Evolutionary conservation across 2,888 invertebrate genomes (phyloP).

Genomic region (Amiota minor): DNA sequence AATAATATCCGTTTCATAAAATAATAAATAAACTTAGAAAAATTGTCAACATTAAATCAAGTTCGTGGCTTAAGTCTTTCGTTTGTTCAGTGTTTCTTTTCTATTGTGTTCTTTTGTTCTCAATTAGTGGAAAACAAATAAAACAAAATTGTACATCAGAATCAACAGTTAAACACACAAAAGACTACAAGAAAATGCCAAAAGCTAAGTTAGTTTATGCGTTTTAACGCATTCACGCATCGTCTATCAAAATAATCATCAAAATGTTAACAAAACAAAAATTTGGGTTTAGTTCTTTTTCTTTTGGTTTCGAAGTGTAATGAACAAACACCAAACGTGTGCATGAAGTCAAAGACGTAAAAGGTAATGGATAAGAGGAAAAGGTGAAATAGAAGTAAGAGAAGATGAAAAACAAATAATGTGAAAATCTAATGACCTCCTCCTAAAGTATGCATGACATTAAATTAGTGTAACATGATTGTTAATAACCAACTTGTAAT

Average conservation of each 20-base stretch:
- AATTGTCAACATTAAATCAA: conserved; percentile 26
- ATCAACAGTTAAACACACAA: conserved; percentile 38
- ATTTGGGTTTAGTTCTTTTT: conserved; percentile 39
- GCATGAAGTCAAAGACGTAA: neutral
- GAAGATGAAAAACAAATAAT: conserved; percentile 21
- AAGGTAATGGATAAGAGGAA: conserved; percentile 15
- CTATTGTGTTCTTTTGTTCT: neutral
- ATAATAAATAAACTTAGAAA: neutral
- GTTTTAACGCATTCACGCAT: conserved; percentile 60
- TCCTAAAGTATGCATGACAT: conserved; percentile 57
- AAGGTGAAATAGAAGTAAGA: conserved; percentile 27
- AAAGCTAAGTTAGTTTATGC: neutral
- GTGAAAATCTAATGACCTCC: no score
- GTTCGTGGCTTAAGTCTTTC: conserved; percentile 47
- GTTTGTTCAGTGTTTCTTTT: conserved; percentile 46
- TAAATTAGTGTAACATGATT: conserved; percentile 56
- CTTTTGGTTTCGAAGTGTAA: conserved; percentile 37
- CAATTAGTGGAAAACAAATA: neutral
- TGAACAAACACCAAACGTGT: conserved; percentile 56
- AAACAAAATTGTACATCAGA: neutral
- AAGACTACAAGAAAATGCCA: conserved; percentile 26
- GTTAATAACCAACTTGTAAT: conserved; percentile 4
- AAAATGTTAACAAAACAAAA: conserved; percentile 50
- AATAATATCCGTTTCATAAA: conserved; percentile 46
- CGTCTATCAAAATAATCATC: conserved; percentile 55